Base-by-base conservation (phyloP, 2,797 vertebrate species). In the Centropyge bicolor region DNA sequence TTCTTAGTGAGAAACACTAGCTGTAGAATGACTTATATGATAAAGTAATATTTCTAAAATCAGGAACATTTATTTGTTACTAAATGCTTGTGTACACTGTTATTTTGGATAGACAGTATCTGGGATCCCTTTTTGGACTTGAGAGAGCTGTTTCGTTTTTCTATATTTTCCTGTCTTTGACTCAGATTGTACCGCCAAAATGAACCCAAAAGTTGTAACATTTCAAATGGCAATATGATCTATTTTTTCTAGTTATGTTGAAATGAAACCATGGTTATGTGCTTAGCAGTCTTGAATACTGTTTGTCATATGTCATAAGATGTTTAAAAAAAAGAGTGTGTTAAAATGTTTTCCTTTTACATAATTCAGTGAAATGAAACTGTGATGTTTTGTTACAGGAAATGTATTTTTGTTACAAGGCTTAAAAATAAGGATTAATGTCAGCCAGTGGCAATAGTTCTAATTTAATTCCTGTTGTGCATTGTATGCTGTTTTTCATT, bases 1-100 rank as follows among this genome's bases (percentile, higher is more conserved):
- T 97, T 97, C 96, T 98, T 96, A 95, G 95, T 94, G 95, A 95
- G 97, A 97, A 98, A 99, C 97, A 99, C 98, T 98, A 98, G 97
- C 94, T 96, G 97, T 98, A 99, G 97, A 97, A 96, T 96, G 97
- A 98, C 96, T 96, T 96, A 90, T 96, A 97, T 96, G 95, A 97
- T 95, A 92, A 92, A 93, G 92, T 94, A 95, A 94, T 95, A 97
- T 98, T 97, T 97, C 97, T 98, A 98, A 97, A 97, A 98, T 98
- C 95, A 96, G 97, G 96, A 96, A 96, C 94, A 94, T 96, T 96
- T 96, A 97, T 97, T 96, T 93, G 92, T 96, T 97, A 99, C 97
- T 98, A 98, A 96, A 97, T 96, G 96, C 95, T 94, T 94, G 95
- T 94, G 96, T 97, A 97, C 96, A 96, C 92, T 96, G 93, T 96